A percentile compares a stretch with the other conserved stretches of the same genome.
Evolutionary conservation across 2,888 invertebrate species (phyloP).

Genomic region (Tethea ocularis): DNA sequence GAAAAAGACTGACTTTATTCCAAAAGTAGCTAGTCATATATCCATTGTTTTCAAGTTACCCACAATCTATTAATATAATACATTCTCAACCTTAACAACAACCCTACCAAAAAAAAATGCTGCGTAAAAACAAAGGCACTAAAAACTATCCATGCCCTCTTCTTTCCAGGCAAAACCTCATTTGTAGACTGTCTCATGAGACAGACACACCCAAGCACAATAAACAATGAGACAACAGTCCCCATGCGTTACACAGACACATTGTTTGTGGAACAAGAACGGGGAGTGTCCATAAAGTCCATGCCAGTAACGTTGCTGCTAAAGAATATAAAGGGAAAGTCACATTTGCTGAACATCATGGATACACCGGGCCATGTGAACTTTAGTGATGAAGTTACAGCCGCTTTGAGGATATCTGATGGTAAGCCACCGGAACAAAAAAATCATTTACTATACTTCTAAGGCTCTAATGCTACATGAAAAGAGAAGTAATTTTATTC

Average conservation of each 20-base stretch:
- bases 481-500: too few relatives aligned
- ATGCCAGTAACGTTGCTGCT: slow-evolving; percentile 97
- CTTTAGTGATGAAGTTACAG: slow-evolving; percentile 99
- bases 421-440: slow-evolving; percentile 54
- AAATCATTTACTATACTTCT: too few relatives aligned
- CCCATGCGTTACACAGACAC: slow-evolving; percentile 97
- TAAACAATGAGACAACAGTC: slow-evolving; percentile 88
- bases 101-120: too few relatives aligned
- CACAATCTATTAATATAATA: too few relatives aligned
- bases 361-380: slow-evolving; percentile 99
- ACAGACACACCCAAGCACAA: slow-evolving; percentile 97
- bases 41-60: too few relatives aligned
- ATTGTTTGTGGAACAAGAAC: slow-evolving; percentile 97
- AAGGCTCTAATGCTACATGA: too few relatives aligned
- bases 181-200: slow-evolving; percentile 98
- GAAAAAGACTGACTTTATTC: too few relatives aligned
- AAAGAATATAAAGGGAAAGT: slow-evolving; percentile 97
- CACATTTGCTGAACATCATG: slow-evolving; percentile 98
- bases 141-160: background rate
- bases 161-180: slow-evolving; percentile 90
- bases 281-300: slow-evolving; percentile 98
- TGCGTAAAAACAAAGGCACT: too few relatives aligned
- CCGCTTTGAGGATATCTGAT: slow-evolving; percentile 94
- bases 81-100: too few relatives aligned
- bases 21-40: too few relatives aligned